A percentile compares a stretch with the other conserved stretches of the same genome.
Evolutionary conservation across 2,888 invertebrate genomes (phyloP).

Genomic region (Gymnoscelis rufifasciata): DNA sequence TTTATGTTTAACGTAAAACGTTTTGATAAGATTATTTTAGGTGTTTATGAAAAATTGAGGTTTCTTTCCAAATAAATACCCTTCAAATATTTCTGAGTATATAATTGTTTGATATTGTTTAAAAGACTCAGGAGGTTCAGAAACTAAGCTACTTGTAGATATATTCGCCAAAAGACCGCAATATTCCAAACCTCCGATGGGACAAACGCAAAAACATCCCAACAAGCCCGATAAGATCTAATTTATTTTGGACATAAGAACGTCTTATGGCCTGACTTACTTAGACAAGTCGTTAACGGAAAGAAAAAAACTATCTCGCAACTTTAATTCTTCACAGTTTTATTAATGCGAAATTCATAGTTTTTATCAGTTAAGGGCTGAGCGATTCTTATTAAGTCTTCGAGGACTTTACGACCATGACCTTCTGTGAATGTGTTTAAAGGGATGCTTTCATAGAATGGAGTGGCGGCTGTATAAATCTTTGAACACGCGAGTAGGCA

Average conservation of each 20-base stretch:
- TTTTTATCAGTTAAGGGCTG: too few species aligned
- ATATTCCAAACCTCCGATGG: conserved; percentile 14
- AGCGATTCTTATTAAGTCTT: too few species aligned
- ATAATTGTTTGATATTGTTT: too few species aligned
- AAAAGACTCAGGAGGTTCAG: too few species aligned
- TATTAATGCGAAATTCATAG: conserved; percentile 41
- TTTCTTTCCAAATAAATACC: too few species aligned
- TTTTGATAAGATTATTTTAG: too few species aligned
- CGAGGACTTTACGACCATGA: conserved; percentile 26
- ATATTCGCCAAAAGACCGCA: conserved; percentile 13
- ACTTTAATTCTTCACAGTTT: conserved; percentile 45
- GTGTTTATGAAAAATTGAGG: too few species aligned
- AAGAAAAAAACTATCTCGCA: conserved; percentile 36
- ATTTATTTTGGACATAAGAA: conserved; percentile 41
- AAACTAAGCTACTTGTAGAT: too few species aligned
- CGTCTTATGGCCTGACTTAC: conserved; percentile 38
- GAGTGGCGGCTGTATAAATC: conserved; percentile 39
- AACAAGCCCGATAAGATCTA: conserved; percentile 36
- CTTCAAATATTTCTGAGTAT: too few species aligned
- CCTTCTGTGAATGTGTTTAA: conserved; percentile 16
- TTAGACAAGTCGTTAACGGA: conserved; percentile 44
- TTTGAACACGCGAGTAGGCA: conserved; percentile 43
- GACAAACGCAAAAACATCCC: conserved; percentile 34
- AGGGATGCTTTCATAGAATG: conserved; percentile 16
- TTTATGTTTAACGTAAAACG: too few species aligned